phyloP scores from a whole-genome alignment of 2,113 vertebrate species.

The Blennius ocellaris region DNA sequence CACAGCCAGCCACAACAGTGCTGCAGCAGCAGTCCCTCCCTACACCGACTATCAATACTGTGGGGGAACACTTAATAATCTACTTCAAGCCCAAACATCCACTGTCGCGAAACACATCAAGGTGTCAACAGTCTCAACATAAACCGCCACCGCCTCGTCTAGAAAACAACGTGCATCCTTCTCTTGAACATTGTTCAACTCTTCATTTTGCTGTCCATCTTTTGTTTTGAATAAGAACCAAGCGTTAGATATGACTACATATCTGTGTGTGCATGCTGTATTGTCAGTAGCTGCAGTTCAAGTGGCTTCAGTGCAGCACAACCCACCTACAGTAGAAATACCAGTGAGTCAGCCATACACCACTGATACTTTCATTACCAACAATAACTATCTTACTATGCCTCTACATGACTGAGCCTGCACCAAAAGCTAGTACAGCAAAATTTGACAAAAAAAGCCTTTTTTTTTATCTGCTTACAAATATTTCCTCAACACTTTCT shows the following conservation, averaged over 20 bases:
- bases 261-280: not conserved
- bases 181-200: slow-evolving; percentile 32
- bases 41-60: slow-evolving; percentile 62
- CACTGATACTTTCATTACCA: slow-evolving; percentile 16
- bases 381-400: slow-evolving; percentile 26
- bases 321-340: slow-evolving; percentile 58
- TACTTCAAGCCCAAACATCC: slow-evolving; percentile 45
- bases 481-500: not conserved
- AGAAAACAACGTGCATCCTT: slow-evolving; percentile 23
- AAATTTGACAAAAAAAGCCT: not conserved
- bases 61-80: slow-evolving; percentile 66
- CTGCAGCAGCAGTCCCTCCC: slow-evolving; percentile 56
- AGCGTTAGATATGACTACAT: slow-evolving; percentile 4
- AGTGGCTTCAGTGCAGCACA: slow-evolving; percentile 41
- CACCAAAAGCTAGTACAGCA: not conserved
- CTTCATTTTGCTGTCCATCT: slow-evolving; percentile 18
- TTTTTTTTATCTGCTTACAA: not conserved
- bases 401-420: not conserved
- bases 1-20: slow-evolving; percentile 64
- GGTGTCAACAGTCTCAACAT: slow-evolving; percentile 46
- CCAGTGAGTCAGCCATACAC: slow-evolving; percentile 48
- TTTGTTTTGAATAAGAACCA: slow-evolving; percentile 55
- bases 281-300: slow-evolving; percentile 24
- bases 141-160: slow-evolving; percentile 39
- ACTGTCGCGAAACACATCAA: slow-evolving; percentile 43